Base-by-base conservation (phyloP, 2,797 vertebrate genomes). In the Botia kubotai region DNA sequence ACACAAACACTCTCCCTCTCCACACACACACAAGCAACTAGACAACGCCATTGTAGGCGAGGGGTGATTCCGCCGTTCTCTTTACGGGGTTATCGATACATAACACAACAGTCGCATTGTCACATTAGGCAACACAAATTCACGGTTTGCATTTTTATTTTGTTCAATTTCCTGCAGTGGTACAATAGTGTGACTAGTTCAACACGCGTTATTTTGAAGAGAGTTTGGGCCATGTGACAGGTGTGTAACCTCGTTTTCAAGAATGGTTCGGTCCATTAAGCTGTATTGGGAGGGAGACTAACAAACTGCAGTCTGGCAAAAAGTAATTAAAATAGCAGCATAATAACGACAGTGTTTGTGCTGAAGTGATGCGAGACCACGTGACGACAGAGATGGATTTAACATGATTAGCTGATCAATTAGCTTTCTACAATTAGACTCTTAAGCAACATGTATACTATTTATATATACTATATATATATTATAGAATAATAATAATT, bases 201-300 rank as follows among this genome's bases (percentile, higher is more conserved):
- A 2, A 19, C 0, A 21, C 48, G 7, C 62, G 1, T 11, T 68
- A 8, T 17, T 46, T 86, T 75, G 46, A 69, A 39, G 12, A 73
- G 55, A 36, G 78, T 21, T 63, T 65, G 72, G 82, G 82, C 87
- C 88, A 83, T 89, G 89, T 93, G 93, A 93, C 92, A 94, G 90
- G 90, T 93, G 91, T 84, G 86, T 68, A 82, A 90, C 90, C 90
- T 89, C 85, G 75, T 87, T 88, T 87, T 82, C 87, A 87, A 57
- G 68, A 87, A 92, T 94, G 94, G 93, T 95, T 94, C 75, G 88
- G 87, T 93, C 94, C 92, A 87, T 78, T 93, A 91, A 94, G 88
- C 91, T 91, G 85, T 72, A 77, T 83, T 87, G 89, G 85, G 33
- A 33, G 90, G 89, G 87, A 87, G 88, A 57, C 7, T 81, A 58